Evolutionary conservation across 2,797 vertebrate genomes (phyloP), one percentile per base, ranked within the genome.

Genomic region (Heliangelus exortis): DNA sequence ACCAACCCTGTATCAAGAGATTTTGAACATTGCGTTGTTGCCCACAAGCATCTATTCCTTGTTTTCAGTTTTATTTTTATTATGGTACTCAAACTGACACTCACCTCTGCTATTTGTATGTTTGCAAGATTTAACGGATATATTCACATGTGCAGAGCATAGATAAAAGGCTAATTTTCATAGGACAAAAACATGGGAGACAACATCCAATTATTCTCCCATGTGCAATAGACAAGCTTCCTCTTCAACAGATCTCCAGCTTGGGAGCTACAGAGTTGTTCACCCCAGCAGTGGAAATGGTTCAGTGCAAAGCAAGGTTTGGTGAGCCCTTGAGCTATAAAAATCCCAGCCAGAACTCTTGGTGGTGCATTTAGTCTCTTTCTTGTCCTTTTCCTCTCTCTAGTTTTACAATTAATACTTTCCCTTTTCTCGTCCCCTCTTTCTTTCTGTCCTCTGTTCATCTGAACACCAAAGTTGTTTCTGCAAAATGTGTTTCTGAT

Each of bases 241-340:
- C 14, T 66, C 26, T 63, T 77, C 33, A 61, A 34, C 6, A 59
- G 53, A 45, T 9, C 14, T 82, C 34, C 12, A 74, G 74, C 19
- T 25, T 85, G 31, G 25, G 21, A 80, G 57, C 21, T 75, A 34
- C 2, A 2, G 19, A 62, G 6, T 20, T 74, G 14, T 5, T 33
- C 0, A 2, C 7, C 57, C 25, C 41, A 61, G 41, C 1, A 1
- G 31, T 14, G n/a, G 16, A 25, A 55, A 16, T 26, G 41, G 23
- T 62, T 41, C 36, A 61, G 34, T 71, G 15, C 4, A 14, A 89
- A 58, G 15, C 29, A 62, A 76, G 3, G 1, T 58, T 34, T 66
- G 19, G 10, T 69, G 39, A 45, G 20, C 4, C 8, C 23, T 39
- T 48, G 43, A 79, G 50, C 20, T 10, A 25, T 31, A 90, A 69